A percentile compares a stretch with the other conserved stretches of the same genome.
These are phyloP conservation scores for Galaxea fascicularis DNA, from an alignment of 92 coral and sea anemone genomes.

Conservation along the genomic window DNA sequence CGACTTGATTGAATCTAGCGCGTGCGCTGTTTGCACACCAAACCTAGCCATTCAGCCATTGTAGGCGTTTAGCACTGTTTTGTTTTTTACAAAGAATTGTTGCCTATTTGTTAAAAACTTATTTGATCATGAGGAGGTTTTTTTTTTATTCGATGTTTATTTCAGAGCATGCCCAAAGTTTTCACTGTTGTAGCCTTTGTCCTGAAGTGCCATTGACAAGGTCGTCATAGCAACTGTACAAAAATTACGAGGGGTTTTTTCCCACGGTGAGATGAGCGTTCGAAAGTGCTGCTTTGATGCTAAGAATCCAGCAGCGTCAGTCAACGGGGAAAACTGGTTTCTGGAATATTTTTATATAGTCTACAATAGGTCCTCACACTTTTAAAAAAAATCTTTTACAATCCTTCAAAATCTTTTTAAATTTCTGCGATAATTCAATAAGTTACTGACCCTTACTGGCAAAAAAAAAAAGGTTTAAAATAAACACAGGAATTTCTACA, in stretches of 20 bases:
- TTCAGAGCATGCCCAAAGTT: neutral
- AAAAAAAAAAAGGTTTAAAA: conserved; percentile 2
- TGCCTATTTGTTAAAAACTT: neutral
- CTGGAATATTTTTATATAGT: neutral
- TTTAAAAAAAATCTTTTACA: neutral
- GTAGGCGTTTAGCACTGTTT: neutral
- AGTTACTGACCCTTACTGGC: neutral
- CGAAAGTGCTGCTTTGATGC: conserved; percentile 4
- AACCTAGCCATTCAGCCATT: neutral
- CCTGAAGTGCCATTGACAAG: conserved; percentile 28
- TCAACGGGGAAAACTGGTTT: neutral
- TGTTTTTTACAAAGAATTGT: neutral
- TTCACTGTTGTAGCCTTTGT: conserved; percentile 15
- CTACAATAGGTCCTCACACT: neutral
- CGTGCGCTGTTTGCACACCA: neutral
- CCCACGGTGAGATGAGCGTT: conserved; percentile 56
- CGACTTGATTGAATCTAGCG: neutral
- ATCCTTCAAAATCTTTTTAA: neutral
- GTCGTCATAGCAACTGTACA: conserved; percentile 35
- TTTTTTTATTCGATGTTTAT: neutral
- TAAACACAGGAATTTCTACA: neutral
- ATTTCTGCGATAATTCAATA: neutral
- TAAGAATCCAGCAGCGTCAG: neutral
- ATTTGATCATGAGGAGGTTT: neutral
- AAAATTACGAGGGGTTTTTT: conserved; percentile 20